Evolutionary conservation across 2,888 invertebrate genomes (phyloP).

Genomic region (Nephrocerus scutellatus): DNA sequence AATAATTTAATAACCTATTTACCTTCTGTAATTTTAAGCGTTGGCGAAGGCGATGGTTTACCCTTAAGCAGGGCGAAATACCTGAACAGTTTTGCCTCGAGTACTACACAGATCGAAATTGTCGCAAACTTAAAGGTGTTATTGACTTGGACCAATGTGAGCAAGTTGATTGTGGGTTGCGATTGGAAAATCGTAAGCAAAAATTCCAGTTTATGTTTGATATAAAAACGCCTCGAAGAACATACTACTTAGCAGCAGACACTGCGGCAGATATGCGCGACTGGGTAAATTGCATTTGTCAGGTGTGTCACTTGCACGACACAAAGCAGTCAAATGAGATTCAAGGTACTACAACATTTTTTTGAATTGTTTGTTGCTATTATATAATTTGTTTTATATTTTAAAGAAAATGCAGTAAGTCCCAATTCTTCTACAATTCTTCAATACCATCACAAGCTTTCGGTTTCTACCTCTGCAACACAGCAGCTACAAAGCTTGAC

Average conservation of each 20-base stretch:
- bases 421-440: background rate
- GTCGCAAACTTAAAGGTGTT: conserved; percentile 77
- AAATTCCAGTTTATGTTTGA: conserved; percentile 82
- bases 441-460: conserved; percentile 13
- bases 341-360: too few relatives aligned
- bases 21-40: conserved; percentile 55
- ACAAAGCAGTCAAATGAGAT: conserved; percentile 43
- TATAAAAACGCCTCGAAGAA: conserved; percentile 79
- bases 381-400: background rate
- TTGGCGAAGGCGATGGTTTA: conserved; percentile 94
- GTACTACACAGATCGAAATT: conserved; percentile 84
- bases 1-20: too few relatives aligned
- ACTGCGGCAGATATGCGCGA: conserved; percentile 87
- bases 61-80: conserved; percentile 83
- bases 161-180: conserved; percentile 83
- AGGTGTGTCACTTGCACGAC: conserved; percentile 80
- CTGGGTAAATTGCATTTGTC: conserved; percentile 92
- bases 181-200: conserved; percentile 72
- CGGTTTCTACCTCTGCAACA: too few relatives aligned
- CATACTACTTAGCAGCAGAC: conserved; percentile 88
- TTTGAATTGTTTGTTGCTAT: background rate
- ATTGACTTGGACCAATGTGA: conserved; percentile 95
- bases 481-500: conserved; percentile 24
- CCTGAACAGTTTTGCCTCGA: conserved; percentile 91
- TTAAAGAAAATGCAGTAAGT: background rate